phyloP scores from a whole-genome alignment of 2,797 vertebrate species.

The Emydoidea blandingii region DNA sequence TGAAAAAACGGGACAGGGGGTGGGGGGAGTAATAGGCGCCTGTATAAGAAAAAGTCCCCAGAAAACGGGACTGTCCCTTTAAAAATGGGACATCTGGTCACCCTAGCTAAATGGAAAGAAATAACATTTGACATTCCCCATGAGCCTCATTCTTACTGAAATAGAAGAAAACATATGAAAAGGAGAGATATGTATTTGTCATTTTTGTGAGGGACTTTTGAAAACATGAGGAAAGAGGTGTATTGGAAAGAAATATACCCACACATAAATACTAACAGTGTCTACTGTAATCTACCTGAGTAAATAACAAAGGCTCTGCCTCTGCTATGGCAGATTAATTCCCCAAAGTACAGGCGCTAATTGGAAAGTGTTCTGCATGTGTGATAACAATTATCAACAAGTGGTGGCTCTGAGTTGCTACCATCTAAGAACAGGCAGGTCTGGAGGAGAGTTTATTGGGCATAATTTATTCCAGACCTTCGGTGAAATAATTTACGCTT shows the following conservation, averaged over 20 bases:
- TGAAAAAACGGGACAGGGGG: too few species aligned
- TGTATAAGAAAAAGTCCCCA: too few species aligned
- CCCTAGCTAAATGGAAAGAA: slow-evolving; percentile 26
- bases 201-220: not conserved
- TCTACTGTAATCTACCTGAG: not conserved
- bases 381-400: not conserved
- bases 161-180: slow-evolving; percentile 1
- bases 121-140: not conserved
- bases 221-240: too few species aligned
- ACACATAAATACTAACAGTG: not conserved
- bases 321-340: not conserved
- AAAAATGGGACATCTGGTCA: too few species aligned
- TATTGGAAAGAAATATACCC: slow-evolving; percentile 12
- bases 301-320: not conserved
- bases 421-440: not conserved
- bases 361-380: not conserved
- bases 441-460: not conserved
- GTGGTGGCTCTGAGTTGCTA: not conserved
- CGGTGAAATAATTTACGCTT: not conserved
- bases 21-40: too few species aligned
- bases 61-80: too few species aligned
- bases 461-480: not conserved
- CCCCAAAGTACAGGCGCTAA: not conserved
- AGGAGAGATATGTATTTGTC: not conserved
- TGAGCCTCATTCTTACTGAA: slow-evolving; percentile 27